phyloP scores from a whole-genome alignment of 2,797 vertebrate species.

The Uromys caudimaculatus region DNA sequence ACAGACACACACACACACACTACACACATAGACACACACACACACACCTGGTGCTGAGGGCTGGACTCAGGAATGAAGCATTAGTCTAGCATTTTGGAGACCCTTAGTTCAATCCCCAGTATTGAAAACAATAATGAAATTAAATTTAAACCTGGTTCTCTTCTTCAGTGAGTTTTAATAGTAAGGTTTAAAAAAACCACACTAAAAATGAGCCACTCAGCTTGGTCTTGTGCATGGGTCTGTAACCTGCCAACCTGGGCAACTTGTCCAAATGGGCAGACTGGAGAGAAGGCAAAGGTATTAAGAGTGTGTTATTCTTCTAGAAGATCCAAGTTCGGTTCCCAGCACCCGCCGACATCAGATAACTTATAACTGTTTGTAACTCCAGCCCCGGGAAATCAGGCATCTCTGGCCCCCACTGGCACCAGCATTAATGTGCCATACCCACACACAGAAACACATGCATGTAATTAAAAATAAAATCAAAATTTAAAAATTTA shows the following conservation, averaged over 20 bases:
- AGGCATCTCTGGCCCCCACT: rapidly evolving
- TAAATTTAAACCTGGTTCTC: not conserved
- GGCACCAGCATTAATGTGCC: not conserved
- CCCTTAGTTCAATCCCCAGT: not conserved
- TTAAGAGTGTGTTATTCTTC: not conserved
- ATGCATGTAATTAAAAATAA: not conserved
- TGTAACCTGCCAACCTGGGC: not conserved
- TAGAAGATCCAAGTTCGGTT: not conserved
- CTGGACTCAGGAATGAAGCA: not conserved
- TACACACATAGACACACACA: not conserved
- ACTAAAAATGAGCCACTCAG: not conserved
- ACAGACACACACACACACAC: not conserved
- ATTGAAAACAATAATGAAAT: not conserved
- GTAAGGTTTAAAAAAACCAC: not conserved
- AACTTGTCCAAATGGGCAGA: not conserved
- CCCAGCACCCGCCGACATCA: not conserved
- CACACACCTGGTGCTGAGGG: not conserved
- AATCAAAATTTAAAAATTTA: not conserved
- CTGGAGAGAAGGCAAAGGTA: not conserved
- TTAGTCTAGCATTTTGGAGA: not conserved
- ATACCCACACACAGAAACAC: not conserved
- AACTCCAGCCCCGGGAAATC: not conserved
- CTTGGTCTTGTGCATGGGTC: not conserved
- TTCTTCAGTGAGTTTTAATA: constrained; percentile 27
- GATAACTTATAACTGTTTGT: not conserved